Evolutionary conservation across 2,797 vertebrate genomes (phyloP), one percentile per base, ranked within the genome.

Genomic region (Chaenodraco wilsoni): DNA sequence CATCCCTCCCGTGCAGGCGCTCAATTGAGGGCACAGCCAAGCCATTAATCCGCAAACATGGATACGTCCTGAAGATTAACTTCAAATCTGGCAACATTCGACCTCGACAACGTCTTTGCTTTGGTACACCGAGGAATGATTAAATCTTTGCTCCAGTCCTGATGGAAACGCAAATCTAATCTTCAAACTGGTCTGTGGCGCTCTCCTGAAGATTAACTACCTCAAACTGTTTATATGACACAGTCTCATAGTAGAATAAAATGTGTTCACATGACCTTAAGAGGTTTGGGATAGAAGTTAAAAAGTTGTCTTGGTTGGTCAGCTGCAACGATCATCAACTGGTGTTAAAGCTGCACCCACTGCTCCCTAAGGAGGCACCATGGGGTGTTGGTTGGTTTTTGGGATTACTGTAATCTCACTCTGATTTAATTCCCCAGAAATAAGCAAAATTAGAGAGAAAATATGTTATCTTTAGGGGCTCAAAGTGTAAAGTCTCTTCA

Each of bases 21-120:
- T 91, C 87, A 83, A 93, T 90, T 88, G 89, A 93, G 91, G 90
- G 71, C 91, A 92, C 74, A 78, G 82, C 69, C 85, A 72, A 93
- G 91, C 89, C 54, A 83, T 88, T 94, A 93, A 95, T 94, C 93
- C 89, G 74, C 89, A 88, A 91, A 94, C 93, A 92, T 91, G 93
- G 93, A 93, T 94, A 89, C 91, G 85, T 87, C 90, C 91, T 88
- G 86, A 90, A 93, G 94, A 95, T 95, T 94, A 95, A 94, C 92
- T 92, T 90, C 86, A 94, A 95, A 94, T 95, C 93, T 94, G 92
- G 87, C 89, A 87, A 80, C 93, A 84, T 81, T 89, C 92, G 92
- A 94, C 91, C 93, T 88, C 91, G 60, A 92, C 92, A 93, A 92
- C 91, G 89, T 94, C 92, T 94, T 93, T 93, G 92, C 89, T 92